These are phyloP conservation scores for Micromussa lordhowensis DNA, from an alignment of 92 coral and sea anemone genomes.

Conservation along the genomic window DNA sequence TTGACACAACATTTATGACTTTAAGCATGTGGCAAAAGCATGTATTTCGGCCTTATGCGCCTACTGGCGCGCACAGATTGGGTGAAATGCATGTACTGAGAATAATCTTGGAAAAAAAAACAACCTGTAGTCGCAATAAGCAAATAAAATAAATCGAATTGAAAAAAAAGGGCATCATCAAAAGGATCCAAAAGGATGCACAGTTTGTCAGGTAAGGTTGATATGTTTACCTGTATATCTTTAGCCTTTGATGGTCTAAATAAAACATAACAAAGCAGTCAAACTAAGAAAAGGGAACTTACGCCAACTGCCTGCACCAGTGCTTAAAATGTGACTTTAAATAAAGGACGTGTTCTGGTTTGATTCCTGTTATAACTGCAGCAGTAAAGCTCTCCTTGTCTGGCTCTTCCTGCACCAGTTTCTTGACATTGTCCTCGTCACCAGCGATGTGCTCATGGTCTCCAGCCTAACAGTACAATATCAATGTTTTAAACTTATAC, in stretches of 20 bases:
- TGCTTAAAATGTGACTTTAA: conserved; percentile 88
- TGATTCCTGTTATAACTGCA: conserved; percentile 89
- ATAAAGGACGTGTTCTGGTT: conserved; percentile 74
- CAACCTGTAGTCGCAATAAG: no score
- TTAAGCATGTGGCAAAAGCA: neutral
- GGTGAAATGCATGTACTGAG: neutral
- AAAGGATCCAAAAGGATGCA: no score
- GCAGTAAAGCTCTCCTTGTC: conserved; percentile 80
- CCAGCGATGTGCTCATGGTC: conserved; percentile 77
- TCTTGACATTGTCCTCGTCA: conserved; percentile 90
- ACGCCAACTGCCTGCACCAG: conserved; percentile 97
- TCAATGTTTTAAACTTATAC: no score
- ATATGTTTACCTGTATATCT: no score
- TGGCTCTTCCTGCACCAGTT: conserved; percentile 80
- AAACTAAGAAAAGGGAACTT: conserved; percentile 29
- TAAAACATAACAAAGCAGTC: no score
- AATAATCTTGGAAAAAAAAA: no score
- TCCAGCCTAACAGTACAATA: conserved; percentile 72
- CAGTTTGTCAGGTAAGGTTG: no score
- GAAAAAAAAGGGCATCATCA: no score
- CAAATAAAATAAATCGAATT: no score
- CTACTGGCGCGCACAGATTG: no score
- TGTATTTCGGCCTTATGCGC: no score
- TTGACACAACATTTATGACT: no score
- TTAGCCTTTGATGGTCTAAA: neutral